Conservation (phyloP, 1,140 invertebrate species). For the Drosophila bipectinata region DNA sequence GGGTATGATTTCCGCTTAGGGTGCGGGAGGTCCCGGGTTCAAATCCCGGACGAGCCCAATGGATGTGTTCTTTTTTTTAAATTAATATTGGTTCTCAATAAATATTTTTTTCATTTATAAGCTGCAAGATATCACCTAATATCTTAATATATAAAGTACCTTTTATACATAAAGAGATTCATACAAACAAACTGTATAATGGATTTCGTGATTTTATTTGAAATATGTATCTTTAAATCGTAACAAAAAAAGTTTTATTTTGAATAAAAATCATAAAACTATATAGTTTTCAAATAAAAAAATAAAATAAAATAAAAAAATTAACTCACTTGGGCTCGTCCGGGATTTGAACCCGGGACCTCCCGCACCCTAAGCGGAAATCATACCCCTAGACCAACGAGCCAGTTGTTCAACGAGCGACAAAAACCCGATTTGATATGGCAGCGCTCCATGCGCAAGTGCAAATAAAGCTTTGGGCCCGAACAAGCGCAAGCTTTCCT, state of each 20-base stretch:
- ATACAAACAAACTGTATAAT: too few relatives aligned
- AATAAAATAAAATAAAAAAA: constrained; percentile 61
- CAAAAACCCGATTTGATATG: constrained; percentile 21
- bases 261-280: not conserved
- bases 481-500: constrained; percentile 10
- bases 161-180: too few relatives aligned
- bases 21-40: constrained; percentile 88
- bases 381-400: constrained; percentile 88
- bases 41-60: constrained; percentile 85
- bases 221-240: too few relatives aligned
- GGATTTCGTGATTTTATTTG: too few relatives aligned
- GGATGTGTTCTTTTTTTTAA: not conserved
- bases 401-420: constrained; percentile 53
- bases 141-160: too few relatives aligned
- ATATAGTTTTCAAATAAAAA: constrained; percentile 7
- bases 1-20: constrained; percentile 88
- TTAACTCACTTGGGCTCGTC: constrained; percentile 46
- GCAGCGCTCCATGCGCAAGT: constrained; percentile 22
- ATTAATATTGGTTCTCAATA: constrained; percentile 10
- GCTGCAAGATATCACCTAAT: too few relatives aligned
- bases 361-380: constrained; percentile 88
- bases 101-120: too few relatives aligned
- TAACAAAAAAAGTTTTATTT: too few relatives aligned
- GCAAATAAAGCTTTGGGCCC: constrained; percentile 33
- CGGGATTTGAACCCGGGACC: constrained; percentile 88